Evolutionary conservation across 92 coral and sea anemone species (phyloP).

Genomic region (Actinernus sp.): DNA sequence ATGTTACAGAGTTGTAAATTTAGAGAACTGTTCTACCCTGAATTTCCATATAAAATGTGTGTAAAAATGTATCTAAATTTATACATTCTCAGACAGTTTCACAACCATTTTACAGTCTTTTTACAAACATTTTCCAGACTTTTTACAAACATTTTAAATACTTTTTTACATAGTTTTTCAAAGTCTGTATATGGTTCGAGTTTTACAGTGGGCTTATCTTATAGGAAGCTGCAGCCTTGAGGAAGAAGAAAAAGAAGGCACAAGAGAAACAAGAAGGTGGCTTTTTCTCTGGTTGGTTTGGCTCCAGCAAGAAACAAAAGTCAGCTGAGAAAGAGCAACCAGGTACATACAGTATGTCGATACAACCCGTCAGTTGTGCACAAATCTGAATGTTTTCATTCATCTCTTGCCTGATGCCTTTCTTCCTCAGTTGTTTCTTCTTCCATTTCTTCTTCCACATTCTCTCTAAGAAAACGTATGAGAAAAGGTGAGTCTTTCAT

Average conservation of each 20-base stretch:
- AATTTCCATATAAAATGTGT: background rate
- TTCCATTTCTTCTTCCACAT: constrained; percentile 5
- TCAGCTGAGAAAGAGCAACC: constrained; percentile 57
- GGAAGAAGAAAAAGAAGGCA: constrained; percentile 85
- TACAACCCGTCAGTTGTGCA: too few species aligned
- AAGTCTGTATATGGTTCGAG: too few species aligned
- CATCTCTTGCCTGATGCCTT: too few species aligned
- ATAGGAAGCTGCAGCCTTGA: constrained; percentile 85
- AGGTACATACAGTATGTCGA: too few species aligned
- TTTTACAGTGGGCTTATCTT: too few species aligned
- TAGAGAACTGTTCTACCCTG: too few species aligned
- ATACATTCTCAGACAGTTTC: background rate
- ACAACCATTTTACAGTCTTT: background rate
- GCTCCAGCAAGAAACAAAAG: constrained; percentile 71
- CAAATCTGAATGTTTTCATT: too few species aligned
- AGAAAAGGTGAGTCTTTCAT: too few species aligned
- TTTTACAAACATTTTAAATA: too few species aligned
- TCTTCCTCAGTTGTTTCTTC: constrained; percentile 4
- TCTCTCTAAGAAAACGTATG: constrained; percentile 29
- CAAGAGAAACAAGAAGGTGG: constrained; percentile 85
- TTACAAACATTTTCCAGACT: too few species aligned
- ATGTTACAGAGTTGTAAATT: too few species aligned
- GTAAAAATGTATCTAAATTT: background rate
- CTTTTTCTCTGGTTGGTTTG: constrained; percentile 85
- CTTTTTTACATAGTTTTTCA: too few species aligned